Conservation (phyloP, 2,113 vertebrate species). For the Erythrolamprus reginae region DNA sequence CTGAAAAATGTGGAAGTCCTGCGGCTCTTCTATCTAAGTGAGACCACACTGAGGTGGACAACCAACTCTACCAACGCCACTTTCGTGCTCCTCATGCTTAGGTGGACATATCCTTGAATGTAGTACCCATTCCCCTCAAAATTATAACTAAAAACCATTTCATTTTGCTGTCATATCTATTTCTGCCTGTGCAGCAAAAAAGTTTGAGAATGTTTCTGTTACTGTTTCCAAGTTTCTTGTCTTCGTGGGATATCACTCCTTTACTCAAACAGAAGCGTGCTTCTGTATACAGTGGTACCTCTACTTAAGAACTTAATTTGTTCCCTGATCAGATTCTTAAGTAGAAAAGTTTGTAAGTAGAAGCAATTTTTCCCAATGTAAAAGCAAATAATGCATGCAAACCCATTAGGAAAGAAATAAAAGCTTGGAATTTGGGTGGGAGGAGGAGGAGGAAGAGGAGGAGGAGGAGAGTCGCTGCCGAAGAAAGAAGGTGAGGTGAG, state of each 20-base stretch:
- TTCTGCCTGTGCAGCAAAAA: not conserved
- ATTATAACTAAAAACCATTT: not conserved
- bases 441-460: too few relatives aligned
- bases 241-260: not conserved
- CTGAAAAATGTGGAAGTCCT: not conserved
- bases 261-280: not conserved
- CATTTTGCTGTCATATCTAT: not conserved
- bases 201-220: not conserved
- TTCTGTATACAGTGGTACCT: too few relatives aligned
- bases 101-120: not conserved
- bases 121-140: too few relatives aligned
- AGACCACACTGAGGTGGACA: not conserved
- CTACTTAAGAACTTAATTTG: too few relatives aligned
- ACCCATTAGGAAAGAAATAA: too few relatives aligned
- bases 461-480: too few relatives aligned
- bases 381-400: too few relatives aligned
- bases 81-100: not conserved
- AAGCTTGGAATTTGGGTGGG: too few relatives aligned
- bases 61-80: not conserved
- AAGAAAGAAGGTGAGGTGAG: too few relatives aligned
- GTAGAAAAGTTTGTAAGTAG: too few relatives aligned
- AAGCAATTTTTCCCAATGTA: too few relatives aligned
- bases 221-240: not conserved
- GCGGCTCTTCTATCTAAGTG: not conserved
- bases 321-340: too few relatives aligned